Base-by-base conservation (phyloP, 2,888 invertebrate species). In the Sarcophaga rosellei region DNA sequence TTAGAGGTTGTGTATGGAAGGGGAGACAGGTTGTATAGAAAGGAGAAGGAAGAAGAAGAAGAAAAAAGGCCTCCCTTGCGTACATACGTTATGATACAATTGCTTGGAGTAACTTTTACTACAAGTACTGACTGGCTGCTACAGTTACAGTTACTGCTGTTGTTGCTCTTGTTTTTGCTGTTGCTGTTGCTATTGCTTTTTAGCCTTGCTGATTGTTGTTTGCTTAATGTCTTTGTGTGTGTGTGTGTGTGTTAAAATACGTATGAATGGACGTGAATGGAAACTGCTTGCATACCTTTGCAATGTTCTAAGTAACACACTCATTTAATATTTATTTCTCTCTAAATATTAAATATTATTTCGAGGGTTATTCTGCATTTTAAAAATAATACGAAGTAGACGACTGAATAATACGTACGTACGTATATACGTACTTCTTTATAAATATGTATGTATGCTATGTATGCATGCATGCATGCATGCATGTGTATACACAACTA, bases 261-360 rank as follows among this genome's bases (percentile, higher is more conserved):
- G 53, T 73, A 35, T 89, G 17, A 62, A 89, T 91, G 89, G 91
- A 90, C 45, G 45, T 84, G 78, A 61, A 80, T 79, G 61, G 53
- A 80, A 35, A 35, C 8, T 35, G 79, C 47, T 80, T 90, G 90
- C 91, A 92, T 92, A 92, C 91, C 92, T 92, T 92, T 92, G 90
- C 90, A 92, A 59, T 92, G 92, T 92, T 92, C 92, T 92, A 92
- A 92, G 92, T 92, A 92, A 92, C 91, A 92, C 90, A 90, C 89
- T 93, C 93, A 93, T 93, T 93, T 93, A 93, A 93, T 93, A 93
- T 93, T 93, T 93, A 93, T 93, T 90, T 91, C 92, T 92, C 93
- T 93, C 93, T 93, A 93, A 93, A 93, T 93, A 93, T 93, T 93
- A 93, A 93, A 93, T 93, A 93, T 93, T 93, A 93, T 93, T 92